These are phyloP conservation scores for Tenualosa thibaudeaui DNA, from an alignment of 2,797 vertebrate genomes.

Conservation along the genomic window DNA sequence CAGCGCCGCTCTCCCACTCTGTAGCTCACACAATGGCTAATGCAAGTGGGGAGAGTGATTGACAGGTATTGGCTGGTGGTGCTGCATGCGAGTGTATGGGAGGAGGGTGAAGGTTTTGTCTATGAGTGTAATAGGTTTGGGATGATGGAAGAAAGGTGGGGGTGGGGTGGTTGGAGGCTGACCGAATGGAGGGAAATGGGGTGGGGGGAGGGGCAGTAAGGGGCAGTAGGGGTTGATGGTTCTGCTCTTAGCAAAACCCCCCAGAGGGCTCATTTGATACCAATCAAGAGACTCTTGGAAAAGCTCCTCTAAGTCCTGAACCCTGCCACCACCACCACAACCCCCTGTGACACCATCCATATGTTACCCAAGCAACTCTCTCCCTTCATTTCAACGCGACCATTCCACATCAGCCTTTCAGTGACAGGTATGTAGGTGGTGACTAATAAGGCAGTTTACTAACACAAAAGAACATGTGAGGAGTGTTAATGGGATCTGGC, in stretches of 20 bases:
- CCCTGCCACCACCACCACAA: neutral
- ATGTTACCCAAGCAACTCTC: neutral
- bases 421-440: neutral
- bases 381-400: neutral
- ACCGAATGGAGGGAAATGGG: neutral
- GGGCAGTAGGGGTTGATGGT: neutral
- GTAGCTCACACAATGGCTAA: neutral
- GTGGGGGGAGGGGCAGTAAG: neutral
- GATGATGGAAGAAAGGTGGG: neutral
- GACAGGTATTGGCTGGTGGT: neutral
- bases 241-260: constrained; percentile 7
- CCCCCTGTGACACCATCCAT: neutral
- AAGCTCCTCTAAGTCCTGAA: constrained; percentile 11
- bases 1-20: neutral
- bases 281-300: constrained; percentile 6
- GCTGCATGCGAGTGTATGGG: neutral
- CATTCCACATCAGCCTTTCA: neutral
- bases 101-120: neutral
- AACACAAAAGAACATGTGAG: neutral
- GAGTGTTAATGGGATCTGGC: neutral
- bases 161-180: neutral
- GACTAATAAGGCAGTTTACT: neutral
- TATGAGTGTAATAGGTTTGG: neutral
- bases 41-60: neutral
- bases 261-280: constrained; percentile 18